Base-by-base conservation (phyloP, 2,797 vertebrate genomes). In the Falco columbarius region DNA sequence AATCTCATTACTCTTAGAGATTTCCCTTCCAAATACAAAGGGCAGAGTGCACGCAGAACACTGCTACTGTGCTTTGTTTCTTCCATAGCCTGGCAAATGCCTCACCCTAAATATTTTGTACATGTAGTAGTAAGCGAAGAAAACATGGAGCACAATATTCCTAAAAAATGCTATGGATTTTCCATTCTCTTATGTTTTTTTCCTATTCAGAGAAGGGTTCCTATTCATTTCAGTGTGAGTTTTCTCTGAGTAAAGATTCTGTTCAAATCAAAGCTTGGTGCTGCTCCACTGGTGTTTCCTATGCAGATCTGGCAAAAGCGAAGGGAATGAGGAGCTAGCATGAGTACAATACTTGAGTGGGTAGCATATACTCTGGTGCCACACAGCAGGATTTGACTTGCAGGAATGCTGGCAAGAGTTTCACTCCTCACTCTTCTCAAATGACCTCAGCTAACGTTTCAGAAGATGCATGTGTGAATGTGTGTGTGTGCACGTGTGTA, bases 401-500 rank as follows among this genome's bases (percentile, higher is more conserved):
- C 29, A 82, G 44, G n/a, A 87, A 42, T 46, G 21, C 8, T 47
- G 30, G 4, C 47, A 88, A 62, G 26, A 27, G 38, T 61, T 8
- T 92, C 44, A 14, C 8, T 86, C 66, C 19, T 86, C 49, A 26
- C 4, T 81, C n/a, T 47, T 86, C 20, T 81, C 36, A 62, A 29
- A 70, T 26, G 6, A 63, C 32, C 13, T 70, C 42, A 79, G 27
- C 6, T 72, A 80, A 72, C 19, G 22, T 80, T 93, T 90, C 55
- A 18, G 8, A 87, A 74, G 12, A 4, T 72, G 10, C 2, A 0
- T 67, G 14, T 32, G 11, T 21, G 21, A 49, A 29, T 29, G 26
- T 62, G 8, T 20, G 8, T 42, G 8, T 7, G 3, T 4, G 6
- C 3, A 6, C 1, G 1, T 2, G 2, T 5, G 2, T 20, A 15